These are phyloP conservation scores for Enteromius paludinosus DNA, from an alignment of 2,797 vertebrate genomes.

Conservation along the genomic window DNA sequence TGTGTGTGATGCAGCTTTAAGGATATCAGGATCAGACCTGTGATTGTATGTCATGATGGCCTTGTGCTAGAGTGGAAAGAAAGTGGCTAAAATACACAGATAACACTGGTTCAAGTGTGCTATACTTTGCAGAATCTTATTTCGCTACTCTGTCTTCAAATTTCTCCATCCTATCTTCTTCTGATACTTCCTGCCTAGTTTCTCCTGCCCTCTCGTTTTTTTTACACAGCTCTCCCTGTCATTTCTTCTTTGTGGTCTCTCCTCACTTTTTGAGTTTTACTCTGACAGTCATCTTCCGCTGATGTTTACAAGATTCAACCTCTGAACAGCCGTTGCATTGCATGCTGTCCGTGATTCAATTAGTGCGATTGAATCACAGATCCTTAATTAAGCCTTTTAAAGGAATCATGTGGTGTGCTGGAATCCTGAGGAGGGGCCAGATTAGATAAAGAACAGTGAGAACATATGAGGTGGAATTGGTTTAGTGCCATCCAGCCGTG, in stretches of 20 bases:
- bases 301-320: constrained; percentile 53
- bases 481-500: constrained; percentile 75
- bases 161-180: constrained; percentile 17
- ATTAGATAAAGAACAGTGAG: constrained; percentile 80
- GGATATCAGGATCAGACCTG: constrained; percentile 5
- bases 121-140: constrained; percentile 17
- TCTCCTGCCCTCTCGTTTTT: background rate
- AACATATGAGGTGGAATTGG: constrained; percentile 81
- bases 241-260: constrained; percentile 18
- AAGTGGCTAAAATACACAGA: constrained; percentile 24
- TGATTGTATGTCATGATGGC: constrained; percentile 21
- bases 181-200: constrained; percentile 19
- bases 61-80: constrained; percentile 3
- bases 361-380: constrained; percentile 79
- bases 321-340: constrained; percentile 57
- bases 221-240: constrained; percentile 19
- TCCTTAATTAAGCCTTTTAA: constrained; percentile 84
- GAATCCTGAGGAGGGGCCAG: constrained; percentile 74
- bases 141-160: background rate
- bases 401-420: constrained; percentile 74
- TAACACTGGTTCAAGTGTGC: constrained; percentile 26
- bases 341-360: constrained; percentile 58
- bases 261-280: constrained; percentile 37
- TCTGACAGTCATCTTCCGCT: constrained; percentile 40
- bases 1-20: background rate